Conservation (phyloP, 2,797 vertebrate genomes). For the Botia almorhae region DNA sequence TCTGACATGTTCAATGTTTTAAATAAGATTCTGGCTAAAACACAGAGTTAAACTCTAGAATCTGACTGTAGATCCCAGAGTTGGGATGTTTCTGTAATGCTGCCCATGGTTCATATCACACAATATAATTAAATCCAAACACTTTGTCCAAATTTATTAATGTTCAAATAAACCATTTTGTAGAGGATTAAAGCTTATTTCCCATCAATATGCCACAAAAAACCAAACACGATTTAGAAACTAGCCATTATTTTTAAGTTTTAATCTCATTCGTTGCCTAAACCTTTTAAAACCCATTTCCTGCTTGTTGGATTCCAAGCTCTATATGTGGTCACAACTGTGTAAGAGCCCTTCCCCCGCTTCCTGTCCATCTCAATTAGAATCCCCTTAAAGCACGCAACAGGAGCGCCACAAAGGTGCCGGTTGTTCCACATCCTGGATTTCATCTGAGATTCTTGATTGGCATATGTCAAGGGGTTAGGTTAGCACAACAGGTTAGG, state of each 20-base stretch:
- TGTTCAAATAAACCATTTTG: background rate
- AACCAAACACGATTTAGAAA: background rate
- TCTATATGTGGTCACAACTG: slow-evolving; percentile 83
- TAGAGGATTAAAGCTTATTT: slow-evolving; percentile 7
- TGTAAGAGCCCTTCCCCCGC: slow-evolving; percentile 76
- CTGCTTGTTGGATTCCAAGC: slow-evolving; percentile 79
- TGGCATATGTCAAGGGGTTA: slow-evolving; percentile 79
- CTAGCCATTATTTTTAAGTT: slow-evolving; percentile 14
- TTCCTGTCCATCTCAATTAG: slow-evolving; percentile 88
- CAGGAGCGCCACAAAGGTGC: slow-evolving; percentile 81
- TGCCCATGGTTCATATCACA: background rate
- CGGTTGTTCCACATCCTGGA: slow-evolving; percentile 76
- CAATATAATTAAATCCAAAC: background rate
- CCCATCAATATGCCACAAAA: slow-evolving; percentile 30
- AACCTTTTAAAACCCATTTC: slow-evolving; percentile 73
- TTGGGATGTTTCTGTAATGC: background rate
- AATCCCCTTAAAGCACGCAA: slow-evolving; percentile 76
- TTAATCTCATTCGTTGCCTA: slow-evolving; percentile 60
- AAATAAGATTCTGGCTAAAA: background rate
- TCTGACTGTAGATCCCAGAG: background rate
- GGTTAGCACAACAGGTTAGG: slow-evolving; percentile 64
- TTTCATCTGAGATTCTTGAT: slow-evolving; percentile 73
- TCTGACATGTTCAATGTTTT: background rate
- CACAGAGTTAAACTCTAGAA: background rate
- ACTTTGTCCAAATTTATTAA: background rate